Evolutionary conservation across 2,797 vertebrate species (phyloP), one percentile per base, ranked within the genome.

Genomic region (Glossophaga mutica): DNA sequence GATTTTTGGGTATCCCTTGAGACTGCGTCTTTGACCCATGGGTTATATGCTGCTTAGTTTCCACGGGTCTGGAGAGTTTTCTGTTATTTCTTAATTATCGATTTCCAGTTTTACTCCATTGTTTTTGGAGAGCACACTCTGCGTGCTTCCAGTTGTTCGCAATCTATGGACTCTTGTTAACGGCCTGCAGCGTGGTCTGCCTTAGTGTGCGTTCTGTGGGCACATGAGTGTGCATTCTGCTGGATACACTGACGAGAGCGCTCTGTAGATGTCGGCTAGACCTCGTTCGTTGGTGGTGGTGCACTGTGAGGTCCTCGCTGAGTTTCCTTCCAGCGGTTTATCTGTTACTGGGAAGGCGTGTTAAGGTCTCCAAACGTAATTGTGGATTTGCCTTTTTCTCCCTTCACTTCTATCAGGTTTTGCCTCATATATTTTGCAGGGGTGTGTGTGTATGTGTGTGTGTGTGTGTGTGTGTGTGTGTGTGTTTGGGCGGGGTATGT

Each of bases 81-180:
- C 55, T 44, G 3, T 78, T 84, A n/a, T 73, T 32, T 86, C 62
- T 76, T 48, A 82, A 39, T 50, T 89, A 73, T 10, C 48, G 81
- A 92, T 90, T 84, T 87, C 78, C 84, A 11, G 67, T 90, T 83
- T 92, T 81, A 87, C 81, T 84, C 15, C 37, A 10, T 44, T 94
- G 87, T 46, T n/a, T 88, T 92, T 87, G 73, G 65, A 92, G 70
- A 84, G 24, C 37, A 57, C 9, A 50, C 37, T 76, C 57, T 55
- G 21, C 50, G 8, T 48, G 59, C 29, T 59, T 96, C 62, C 76
- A 87, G 8, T 46, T 87, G 55, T 83, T 86, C 90, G 70, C 87
- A 57, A 81, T 65, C 42, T 48, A 16, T 39, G 73, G 90, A 42
- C 9, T 70, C 11, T 26, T 70, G 52, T 32, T 11, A 87, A 76